phyloP scores from a whole-genome alignment of 2,113 vertebrate species.

The Paraplagusia blochii region DNA sequence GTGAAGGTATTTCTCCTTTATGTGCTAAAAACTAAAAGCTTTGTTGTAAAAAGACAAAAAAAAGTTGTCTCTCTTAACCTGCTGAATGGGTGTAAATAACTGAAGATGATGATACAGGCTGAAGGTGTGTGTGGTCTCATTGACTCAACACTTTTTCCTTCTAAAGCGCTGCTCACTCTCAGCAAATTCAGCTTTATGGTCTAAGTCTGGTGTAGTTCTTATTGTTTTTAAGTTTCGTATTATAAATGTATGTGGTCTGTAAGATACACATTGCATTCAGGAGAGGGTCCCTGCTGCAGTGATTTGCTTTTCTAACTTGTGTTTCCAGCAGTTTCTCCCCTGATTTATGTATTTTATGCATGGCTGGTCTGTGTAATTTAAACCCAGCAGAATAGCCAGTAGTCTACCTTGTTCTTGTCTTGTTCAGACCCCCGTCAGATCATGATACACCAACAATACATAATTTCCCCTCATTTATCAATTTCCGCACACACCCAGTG shows the following conservation, averaged over 20 bases:
- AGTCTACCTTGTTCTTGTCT: conserved; percentile 37
- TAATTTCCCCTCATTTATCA: conserved; percentile 51
- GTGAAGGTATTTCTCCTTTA: too few species aligned
- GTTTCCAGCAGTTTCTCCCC: conserved; percentile 14
- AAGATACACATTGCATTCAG: conserved; percentile 16
- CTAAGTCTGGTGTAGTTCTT: too few species aligned
- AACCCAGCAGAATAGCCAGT: conserved; percentile 8
- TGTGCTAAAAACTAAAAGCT: too few species aligned
- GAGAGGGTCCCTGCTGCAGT: conserved; percentile 18
- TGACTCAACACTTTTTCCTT: too few species aligned
- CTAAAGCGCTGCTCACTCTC: too few species aligned
- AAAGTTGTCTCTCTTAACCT: too few species aligned
- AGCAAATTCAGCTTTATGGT: too few species aligned
- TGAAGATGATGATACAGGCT: too few species aligned
- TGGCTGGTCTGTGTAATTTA: conserved; percentile 37
- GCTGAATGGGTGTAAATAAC: too few species aligned
- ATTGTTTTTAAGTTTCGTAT: not conserved
- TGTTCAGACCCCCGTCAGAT: conserved; percentile 37
- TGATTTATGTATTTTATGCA: conserved; percentile 33
- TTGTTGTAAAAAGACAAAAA: too few species aligned
- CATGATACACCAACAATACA: conserved; percentile 44
- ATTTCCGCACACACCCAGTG: not conserved
- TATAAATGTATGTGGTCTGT: not conserved
- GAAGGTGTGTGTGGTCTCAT: too few species aligned
- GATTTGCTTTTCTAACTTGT: conserved; percentile 35